Evolutionary conservation across 2,797 vertebrate species (phyloP).

Genomic region (Muscicapa comitata): DNA sequence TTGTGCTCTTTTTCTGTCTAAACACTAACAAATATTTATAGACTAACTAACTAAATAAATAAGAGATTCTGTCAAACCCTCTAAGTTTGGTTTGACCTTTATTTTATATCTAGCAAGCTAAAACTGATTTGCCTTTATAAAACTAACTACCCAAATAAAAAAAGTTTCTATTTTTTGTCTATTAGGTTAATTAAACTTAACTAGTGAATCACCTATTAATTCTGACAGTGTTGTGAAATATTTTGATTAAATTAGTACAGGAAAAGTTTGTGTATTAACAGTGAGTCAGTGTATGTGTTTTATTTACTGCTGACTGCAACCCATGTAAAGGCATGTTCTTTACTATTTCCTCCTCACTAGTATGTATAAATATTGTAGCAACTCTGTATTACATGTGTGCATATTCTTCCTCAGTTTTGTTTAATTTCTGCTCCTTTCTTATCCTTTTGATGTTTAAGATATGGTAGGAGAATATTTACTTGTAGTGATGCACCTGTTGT

Average conservation of each 20-base stretch:
- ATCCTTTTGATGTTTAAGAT: background rate
- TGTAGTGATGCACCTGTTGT: background rate
- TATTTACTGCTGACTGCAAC: background rate
- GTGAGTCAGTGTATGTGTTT: background rate
- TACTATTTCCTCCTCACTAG: background rate
- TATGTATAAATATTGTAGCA: rapidly evolving
- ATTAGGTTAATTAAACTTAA: background rate
- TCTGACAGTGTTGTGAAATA: background rate
- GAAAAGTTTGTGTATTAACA: background rate
- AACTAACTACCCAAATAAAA: background rate
- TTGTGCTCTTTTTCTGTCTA: background rate
- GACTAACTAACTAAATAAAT: background rate
- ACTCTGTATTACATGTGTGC: background rate
- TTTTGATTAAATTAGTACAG: background rate
- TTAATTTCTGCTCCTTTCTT: background rate
- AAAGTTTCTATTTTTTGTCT: background rate
- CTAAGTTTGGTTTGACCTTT: background rate
- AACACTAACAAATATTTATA: background rate
- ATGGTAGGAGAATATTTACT: background rate
- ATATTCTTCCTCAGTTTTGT: background rate
- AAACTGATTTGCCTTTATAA: background rate
- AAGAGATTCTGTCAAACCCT: background rate
- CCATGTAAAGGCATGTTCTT: background rate
- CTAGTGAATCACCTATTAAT: background rate
- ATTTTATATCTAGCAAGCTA: background rate